These are phyloP conservation scores for Muscicapa striata DNA, from an alignment of 2,797 vertebrate genomes.

Conservation along the genomic window DNA sequence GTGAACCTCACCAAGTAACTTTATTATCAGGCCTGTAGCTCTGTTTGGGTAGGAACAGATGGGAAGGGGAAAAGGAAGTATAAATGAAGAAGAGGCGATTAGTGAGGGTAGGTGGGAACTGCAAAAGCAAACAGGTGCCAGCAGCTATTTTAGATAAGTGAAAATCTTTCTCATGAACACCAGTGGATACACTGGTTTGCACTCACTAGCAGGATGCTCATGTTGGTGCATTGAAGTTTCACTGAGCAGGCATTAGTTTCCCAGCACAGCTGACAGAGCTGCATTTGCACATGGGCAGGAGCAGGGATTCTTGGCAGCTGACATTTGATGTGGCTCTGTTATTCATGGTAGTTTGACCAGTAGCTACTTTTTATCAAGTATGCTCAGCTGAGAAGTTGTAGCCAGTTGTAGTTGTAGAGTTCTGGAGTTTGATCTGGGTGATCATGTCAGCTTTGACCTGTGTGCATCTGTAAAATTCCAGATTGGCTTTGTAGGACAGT, in stretches of 20 bases:
- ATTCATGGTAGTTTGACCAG: neutral
- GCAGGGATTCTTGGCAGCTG: neutral
- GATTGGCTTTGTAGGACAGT: neutral
- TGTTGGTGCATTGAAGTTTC: neutral
- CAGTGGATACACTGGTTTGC: neutral
- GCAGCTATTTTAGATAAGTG: slow-evolving; percentile 37
- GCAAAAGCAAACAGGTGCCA: slow-evolving; percentile 21
- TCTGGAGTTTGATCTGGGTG: neutral
- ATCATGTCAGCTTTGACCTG: neutral
- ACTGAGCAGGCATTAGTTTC: neutral
- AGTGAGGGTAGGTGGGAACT: slow-evolving; percentile 53
- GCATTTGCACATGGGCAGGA: neutral
- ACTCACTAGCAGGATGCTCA: neutral
- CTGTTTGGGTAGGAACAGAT: slow-evolving; percentile 57
- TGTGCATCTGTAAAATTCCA: neutral
- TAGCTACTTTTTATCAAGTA: neutral
- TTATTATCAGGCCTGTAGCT: slow-evolving; percentile 21
- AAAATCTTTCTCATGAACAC: neutral
- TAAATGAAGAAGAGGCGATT: slow-evolving; percentile 46
- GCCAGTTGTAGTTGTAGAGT: neutral
- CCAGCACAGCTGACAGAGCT: neutral
- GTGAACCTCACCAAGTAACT: neutral
- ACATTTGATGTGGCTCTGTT: neutral
- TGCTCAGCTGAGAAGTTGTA: neutral
- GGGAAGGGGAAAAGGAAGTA: slow-evolving; percentile 48